Base-by-base conservation (phyloP, 2,888 invertebrate species). In the Rhingia rostrata region DNA sequence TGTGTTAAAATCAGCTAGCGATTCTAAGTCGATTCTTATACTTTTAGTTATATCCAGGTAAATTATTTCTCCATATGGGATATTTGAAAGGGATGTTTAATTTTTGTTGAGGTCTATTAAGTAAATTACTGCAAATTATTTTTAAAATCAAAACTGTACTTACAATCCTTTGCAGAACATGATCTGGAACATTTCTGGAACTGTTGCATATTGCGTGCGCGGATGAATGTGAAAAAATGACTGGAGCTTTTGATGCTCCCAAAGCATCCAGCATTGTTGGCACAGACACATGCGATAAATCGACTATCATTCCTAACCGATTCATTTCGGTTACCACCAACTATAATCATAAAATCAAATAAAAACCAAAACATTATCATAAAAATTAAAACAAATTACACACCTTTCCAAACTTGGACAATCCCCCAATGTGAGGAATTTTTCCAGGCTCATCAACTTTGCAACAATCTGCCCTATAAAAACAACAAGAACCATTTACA, bases 311-410 rank as follows among this genome's bases (percentile, higher is more conserved):
- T 33, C 97, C 97, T 86, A 97, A 92, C 0, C 97, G 94, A 92
- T 97, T 97, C 97, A 97, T 97, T 92, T 97, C 97, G 88, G 94
- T 94, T 61, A 97, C 94, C 84, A 97, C 95, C 86, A 94, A 93
- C 95, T 95, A 90, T 72, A 90, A 90, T 43, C 39, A 33, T 41
- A 14, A 49, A 72, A 39, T 37, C 35, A 35, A 37, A 64, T 56
- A 43, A 54, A 70, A 47, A 39, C 33, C 6, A 45, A 33, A 35
- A 54, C 14, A 43, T 67, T 2, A 67, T 33, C 22, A 12, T 39
- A 69, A 12, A 6, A 7, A 4, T 73, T 45, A 9, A 41, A 7
- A 35, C n/a, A 53, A 1, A 54, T 32, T 5, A 41, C 9, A 14
- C 22, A 30, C 94, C 92, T 93, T 93, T 89, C 94, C 94, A 87